Base-by-base conservation (phyloP, 2,888 invertebrate species). In the Erebia epiphron region DNA sequence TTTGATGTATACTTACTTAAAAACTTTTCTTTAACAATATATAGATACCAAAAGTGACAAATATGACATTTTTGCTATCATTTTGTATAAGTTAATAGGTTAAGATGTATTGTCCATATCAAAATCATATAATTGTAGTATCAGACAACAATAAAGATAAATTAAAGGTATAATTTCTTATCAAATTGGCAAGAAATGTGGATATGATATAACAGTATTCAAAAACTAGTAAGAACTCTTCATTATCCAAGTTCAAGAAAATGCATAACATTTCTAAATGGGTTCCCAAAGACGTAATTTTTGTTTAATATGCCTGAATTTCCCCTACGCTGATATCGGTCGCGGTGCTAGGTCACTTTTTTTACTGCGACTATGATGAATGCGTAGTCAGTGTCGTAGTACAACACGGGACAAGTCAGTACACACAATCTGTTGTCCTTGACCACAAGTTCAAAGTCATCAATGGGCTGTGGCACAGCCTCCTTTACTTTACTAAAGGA, bases 51-150 rank as follows among this genome's bases (percentile, higher is more conserved):
- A 49, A 49, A 35, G 13, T 68, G 68, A 60, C 69, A 71, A 46
- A n/a, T 57, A 57, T 21, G 13, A 1, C 67, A 16, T 21, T 14
- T 69, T 62, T 50, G 61, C 60, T 57, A 69, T 71, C 67, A 35
- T 67, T 71, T 68, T 61, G 69, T 67, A 64, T 58, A 62, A 63
- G 66, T 70, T 73, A 73, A 74, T 75, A 75, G 76, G 76, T 89
- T 89, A 90, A 86, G 81, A 92, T 92, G 92, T 85, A 90, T 89
- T 92, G 94, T 85, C 91, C 92, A 78, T 91, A 87, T 90, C 91
- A 93, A 86, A 90, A 92, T 83, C 86, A 94, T 82, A 87, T 87
- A 72, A 87, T 85, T 77, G 82, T 86, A 72, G 74, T 79, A 76
- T 77, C 81, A 74, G 84, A 80, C 75, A 69, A 73, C 66, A 74